Evolutionary conservation across 2,888 invertebrate species (phyloP).

Genomic region (Agrilus cyanescens): DNA sequence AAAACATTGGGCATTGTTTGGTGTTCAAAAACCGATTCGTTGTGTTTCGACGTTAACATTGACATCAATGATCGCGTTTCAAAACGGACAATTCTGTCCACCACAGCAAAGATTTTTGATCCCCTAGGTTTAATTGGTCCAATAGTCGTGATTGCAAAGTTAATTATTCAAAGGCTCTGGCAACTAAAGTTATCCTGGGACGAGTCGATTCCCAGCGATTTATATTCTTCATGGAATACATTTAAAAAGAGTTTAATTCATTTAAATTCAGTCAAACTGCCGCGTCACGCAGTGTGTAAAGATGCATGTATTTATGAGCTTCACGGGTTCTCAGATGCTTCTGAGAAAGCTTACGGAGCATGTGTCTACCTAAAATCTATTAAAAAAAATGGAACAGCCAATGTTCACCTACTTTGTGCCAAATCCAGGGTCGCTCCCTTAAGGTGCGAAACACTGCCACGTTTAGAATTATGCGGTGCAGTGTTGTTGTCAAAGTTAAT

Average conservation of each 20-base stretch:
- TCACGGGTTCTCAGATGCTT: conserved; percentile 16
- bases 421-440: conserved; percentile 11
- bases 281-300: conserved; percentile 5
- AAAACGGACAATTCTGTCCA: conserved; percentile 8
- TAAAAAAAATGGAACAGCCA: neutral
- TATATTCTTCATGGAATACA: conserved; percentile 6
- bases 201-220: conserved; percentile 13
- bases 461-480: conserved; percentile 21
- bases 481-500: conserved; percentile 16
- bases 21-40: conserved; percentile 3
- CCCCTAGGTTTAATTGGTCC: conserved; percentile 17
- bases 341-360: conserved; percentile 6
- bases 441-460: conserved; percentile 15
- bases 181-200: conserved; percentile 20
- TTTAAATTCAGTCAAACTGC: conserved; percentile 10
- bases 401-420: conserved; percentile 6
- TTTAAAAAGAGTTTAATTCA: conserved; percentile 3
- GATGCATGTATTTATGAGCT: conserved; percentile 8
- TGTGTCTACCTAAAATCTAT: conserved; percentile 8
- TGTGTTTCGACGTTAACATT: conserved; percentile 1
- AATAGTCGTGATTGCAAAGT: conserved; percentile 17
- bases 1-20: conserved; percentile 9
- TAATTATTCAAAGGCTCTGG: conserved; percentile 20
- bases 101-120: conserved; percentile 16
- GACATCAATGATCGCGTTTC: neutral